A percentile compares a stretch with the other conserved stretches of the same genome.
Evolutionary conservation across 2,888 invertebrate genomes (phyloP).

Genomic region (Drosophila kuntzei): DNA sequence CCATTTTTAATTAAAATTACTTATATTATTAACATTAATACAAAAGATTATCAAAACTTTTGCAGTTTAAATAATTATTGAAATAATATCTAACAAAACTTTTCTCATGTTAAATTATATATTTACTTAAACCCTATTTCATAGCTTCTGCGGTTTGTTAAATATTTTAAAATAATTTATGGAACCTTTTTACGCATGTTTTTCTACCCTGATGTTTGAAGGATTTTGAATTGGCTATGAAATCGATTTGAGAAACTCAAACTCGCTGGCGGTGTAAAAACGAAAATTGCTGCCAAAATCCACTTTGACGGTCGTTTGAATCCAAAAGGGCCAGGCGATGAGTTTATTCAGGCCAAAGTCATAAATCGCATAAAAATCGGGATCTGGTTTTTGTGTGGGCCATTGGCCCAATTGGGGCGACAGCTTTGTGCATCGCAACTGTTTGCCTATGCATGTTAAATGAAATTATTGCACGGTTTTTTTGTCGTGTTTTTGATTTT

Average conservation of each 20-base stretch:
- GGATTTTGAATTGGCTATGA: conserved; percentile 7
- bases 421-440: conserved; percentile 29
- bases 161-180: not conserved
- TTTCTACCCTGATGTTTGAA: not conserved
- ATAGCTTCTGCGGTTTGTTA: not conserved
- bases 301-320: conserved; percentile 55
- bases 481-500: conserved; percentile 19
- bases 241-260: conserved; percentile 19
- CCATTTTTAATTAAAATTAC: no score
- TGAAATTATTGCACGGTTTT: conserved; percentile 73
- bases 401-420: not conserved
- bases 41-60: no score
- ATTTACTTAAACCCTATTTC: not conserved
- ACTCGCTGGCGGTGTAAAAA: conserved; percentile 24
- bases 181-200: not conserved
- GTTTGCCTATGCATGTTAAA: conserved; percentile 71
- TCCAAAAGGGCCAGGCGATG: conserved; percentile 41
- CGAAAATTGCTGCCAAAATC: conserved; percentile 56
- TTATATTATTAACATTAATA: no score
- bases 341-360: conserved; percentile 71
- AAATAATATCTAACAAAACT: not conserved
- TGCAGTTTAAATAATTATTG: no score
- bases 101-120: no score
- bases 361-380: conserved; percentile 65
- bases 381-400: conserved; percentile 31